Evolutionary conservation across 2,888 invertebrate genomes (phyloP), one percentile per base, ranked within the genome.

Genomic region (Acleris literana): DNA sequence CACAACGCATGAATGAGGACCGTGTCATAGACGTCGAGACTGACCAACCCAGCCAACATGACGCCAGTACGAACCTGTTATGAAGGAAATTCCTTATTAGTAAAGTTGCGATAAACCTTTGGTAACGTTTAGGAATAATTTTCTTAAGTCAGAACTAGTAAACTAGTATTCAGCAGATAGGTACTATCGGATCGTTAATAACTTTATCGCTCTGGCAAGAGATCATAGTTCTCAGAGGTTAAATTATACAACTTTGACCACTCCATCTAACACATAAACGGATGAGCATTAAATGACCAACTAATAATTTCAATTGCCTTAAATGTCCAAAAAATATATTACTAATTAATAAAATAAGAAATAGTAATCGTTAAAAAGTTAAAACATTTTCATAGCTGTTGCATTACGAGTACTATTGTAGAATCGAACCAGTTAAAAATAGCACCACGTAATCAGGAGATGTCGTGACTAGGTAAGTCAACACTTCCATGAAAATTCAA

Each of bases 1-100:
- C 80, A 81, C 75, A 77, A 69, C 73, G 74, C 76, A 80, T 83
- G 82, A 85, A 87, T 84, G 81, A 71, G 70, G 70, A 66, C 70
- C 73, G 72, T 75, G 73, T 74, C 75, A 72, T 69, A 73, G 72
- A 72, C 77, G 76, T 75, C 75, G 77, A 74, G 71, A 66, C 66
- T 66, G 71, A 72, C 75, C 78, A 76, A 76, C 75, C 73, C 78
- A 87, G 83, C 81, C 85, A 74, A 78, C 68, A 69, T 72, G 84
- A 63, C 70, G 68, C 71, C 67, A 64, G 59, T 60, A 63, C 53
- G 55, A 58, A 68, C 54, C 49, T 65, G 57, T 65, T 53, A 33
- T 33, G 59, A 68, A 68, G 57, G 29, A 56, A 63, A 60, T 55
- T 33, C 55, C 64, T 64, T 55, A 68, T 60, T 57, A 58, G 63